phyloP scores from a whole-genome alignment of 2,113 vertebrate genomes.

The Ifrita kowaldi region DNA sequence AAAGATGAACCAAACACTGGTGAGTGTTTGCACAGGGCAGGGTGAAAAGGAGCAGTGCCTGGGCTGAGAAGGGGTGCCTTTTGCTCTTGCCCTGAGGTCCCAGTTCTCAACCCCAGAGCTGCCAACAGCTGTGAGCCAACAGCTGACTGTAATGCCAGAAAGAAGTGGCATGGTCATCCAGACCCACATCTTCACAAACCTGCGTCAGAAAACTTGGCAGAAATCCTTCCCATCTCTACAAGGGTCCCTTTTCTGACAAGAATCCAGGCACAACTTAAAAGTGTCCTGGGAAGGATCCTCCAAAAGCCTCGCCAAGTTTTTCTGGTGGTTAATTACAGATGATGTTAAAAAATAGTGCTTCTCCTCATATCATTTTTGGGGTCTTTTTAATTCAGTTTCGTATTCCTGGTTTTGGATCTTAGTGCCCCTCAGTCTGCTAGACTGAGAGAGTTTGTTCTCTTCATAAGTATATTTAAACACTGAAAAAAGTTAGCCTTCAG shows the following conservation, averaged over 20 bases:
- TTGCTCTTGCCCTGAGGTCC: background rate
- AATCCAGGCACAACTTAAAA: background rate
- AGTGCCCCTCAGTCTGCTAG: background rate
- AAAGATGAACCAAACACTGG: background rate
- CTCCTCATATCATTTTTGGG: background rate
- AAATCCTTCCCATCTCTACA: background rate
- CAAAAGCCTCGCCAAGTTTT: background rate
- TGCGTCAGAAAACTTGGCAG: background rate
- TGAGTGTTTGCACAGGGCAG: background rate
- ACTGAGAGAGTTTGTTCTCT: background rate
- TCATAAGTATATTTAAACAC: background rate
- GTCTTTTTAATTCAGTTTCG: background rate
- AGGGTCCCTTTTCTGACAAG: background rate
- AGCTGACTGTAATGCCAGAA: background rate
- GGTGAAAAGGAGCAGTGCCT: background rate
- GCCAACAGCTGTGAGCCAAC: background rate
- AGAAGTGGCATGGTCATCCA: background rate
- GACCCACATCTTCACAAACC: background rate
- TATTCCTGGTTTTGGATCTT: background rate
- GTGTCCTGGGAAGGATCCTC: background rate
- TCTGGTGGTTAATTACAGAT: background rate
- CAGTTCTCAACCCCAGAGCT: background rate
- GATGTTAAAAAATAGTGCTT: background rate
- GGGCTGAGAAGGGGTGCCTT: background rate
- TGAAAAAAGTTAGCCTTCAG: background rate